Conservation (phyloP, 2,113 vertebrate species). For the Andinoacara biseriatus region DNA sequence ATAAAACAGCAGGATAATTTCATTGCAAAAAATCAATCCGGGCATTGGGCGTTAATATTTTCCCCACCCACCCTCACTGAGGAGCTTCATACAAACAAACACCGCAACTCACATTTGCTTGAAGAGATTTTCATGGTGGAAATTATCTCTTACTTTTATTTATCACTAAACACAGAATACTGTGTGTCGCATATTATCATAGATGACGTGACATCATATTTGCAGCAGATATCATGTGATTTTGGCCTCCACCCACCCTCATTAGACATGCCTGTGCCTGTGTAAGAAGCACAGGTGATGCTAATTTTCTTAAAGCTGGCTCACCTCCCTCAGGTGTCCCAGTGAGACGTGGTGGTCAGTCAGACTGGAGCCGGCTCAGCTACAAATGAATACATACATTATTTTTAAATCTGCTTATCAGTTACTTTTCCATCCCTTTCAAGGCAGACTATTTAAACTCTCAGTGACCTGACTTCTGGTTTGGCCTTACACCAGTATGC, state of each 20-base stretch:
- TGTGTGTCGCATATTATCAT: no score
- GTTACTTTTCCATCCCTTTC: not conserved
- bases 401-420: not conserved
- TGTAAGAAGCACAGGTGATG: not conserved
- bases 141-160: no score
- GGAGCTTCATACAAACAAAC: no score
- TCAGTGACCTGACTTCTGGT: constrained; percentile 2
- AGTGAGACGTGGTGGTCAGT: not conserved
- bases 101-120: no score
- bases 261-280: not conserved
- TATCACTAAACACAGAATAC: no score
- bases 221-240: no score
- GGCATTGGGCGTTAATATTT: not conserved
- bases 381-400: not conserved
- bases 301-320: not conserved
- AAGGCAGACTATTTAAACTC: not conserved
- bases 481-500: not conserved
- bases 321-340: not conserved
- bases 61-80: no score
- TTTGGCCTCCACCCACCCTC: not conserved
- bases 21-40: not conserved
- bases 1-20: not conserved
- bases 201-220: no score
- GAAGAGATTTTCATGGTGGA: no score
- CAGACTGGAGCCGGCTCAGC: not conserved